Conservation (phyloP, 2,113 vertebrate species). For the Neogobius melanostomus region DNA sequence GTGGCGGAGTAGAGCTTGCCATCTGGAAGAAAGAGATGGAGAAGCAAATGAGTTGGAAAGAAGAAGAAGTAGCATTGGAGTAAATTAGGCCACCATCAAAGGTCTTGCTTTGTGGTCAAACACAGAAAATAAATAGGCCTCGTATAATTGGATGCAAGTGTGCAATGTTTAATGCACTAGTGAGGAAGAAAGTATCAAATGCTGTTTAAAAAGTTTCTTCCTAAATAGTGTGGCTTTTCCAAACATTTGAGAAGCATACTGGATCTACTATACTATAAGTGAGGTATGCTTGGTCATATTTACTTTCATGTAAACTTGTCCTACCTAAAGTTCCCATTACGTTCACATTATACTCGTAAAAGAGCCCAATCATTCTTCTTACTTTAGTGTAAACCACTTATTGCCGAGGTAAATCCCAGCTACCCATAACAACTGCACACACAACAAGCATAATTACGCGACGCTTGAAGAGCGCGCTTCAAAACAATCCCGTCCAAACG, state of each 20-base stretch:
- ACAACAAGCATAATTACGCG: not conserved
- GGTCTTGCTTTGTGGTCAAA: not conserved
- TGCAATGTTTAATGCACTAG: not conserved
- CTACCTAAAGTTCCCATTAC: too few relatives aligned
- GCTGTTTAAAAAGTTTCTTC: too few relatives aligned
- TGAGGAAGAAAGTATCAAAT: not conserved
- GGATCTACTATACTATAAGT: too few relatives aligned
- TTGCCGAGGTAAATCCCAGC: slow-evolving; percentile 7
- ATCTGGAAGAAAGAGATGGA: slow-evolving; percentile 75
- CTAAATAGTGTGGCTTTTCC: too few relatives aligned
- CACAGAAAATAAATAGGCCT: not conserved
- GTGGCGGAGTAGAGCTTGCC: slow-evolving; percentile 98
- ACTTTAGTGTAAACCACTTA: not conserved
- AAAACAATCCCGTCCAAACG: not conserved
- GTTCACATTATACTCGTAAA: too few relatives aligned
- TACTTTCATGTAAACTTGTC: too few relatives aligned
- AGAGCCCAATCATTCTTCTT: too few relatives aligned
- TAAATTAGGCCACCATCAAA: slow-evolving; percentile 25
- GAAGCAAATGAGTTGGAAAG: slow-evolving; percentile 22
- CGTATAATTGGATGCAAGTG: not conserved
- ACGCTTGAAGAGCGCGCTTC: slow-evolving; percentile 12
- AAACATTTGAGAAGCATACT: too few relatives aligned
- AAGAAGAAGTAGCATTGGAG: slow-evolving; percentile 36
- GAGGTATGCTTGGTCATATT: too few relatives aligned
- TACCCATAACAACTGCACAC: slow-evolving; percentile 11